Percentiles rank a stretch among this genome's conserved stretches.
phyloP scores from a whole-genome alignment of 2,888 invertebrate species.

The Microctonus aethiopoides region DNA sequence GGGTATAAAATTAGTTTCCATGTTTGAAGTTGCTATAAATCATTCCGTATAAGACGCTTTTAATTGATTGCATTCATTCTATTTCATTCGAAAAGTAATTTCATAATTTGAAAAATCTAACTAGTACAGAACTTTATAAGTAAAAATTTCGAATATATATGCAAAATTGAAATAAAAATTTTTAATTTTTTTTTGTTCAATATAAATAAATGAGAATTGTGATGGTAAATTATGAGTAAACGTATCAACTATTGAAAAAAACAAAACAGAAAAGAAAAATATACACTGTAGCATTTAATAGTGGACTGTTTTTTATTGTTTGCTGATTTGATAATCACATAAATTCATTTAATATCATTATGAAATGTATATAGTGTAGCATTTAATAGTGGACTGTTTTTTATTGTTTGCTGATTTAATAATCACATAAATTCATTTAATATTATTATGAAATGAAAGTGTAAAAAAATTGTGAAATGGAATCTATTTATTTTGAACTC shows the following conservation, averaged over 20 bases:
- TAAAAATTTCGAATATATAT: background rate
- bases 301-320: too few species aligned
- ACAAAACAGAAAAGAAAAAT: too few species aligned
- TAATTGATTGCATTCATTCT: conserved; percentile 13
- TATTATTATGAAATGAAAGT: background rate
- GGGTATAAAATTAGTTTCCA: conserved; percentile 5
- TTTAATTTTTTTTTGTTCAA: background rate
- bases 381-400: too few species aligned
- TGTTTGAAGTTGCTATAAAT: background rate
- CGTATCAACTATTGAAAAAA: background rate
- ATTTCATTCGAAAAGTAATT: background rate
- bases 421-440: background rate
- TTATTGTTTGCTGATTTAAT: background rate
- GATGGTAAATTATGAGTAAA: background rate
- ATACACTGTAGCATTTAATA: too few species aligned
- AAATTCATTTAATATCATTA: conserved; percentile 75
- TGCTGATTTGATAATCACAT: too few species aligned
- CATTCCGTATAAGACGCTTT: conserved; percentile 6
- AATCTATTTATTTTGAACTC: too few species aligned
- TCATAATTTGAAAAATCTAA: background rate
- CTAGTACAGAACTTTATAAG: background rate
- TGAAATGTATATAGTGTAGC: too few species aligned
- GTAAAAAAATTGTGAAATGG: too few species aligned
- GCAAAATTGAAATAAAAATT: background rate
- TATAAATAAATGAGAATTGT: background rate